Evolutionary conservation across 2,113 vertebrate species (phyloP).

Genomic region (Leiothrix lutea): DNA sequence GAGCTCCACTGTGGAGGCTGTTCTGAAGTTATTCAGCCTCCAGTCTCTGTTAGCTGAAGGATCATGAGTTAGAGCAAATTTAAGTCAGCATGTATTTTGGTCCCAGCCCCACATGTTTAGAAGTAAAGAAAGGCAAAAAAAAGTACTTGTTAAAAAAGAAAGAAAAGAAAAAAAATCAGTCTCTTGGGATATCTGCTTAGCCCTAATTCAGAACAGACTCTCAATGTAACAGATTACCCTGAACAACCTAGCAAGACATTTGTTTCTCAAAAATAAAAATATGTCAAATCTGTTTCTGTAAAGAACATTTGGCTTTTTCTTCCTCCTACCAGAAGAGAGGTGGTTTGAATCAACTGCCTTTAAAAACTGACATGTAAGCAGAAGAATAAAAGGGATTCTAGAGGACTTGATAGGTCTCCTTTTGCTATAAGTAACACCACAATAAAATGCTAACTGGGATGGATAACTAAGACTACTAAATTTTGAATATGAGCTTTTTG

Average conservation of each 20-base stretch:
- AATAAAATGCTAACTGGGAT: background rate
- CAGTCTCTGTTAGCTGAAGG: background rate
- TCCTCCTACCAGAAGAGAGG: background rate
- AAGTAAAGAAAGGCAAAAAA: background rate
- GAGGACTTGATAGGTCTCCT: background rate
- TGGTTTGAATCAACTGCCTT: background rate
- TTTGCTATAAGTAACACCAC: background rate
- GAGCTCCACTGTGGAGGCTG: background rate
- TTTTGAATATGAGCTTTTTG: background rate
- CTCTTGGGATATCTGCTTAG: background rate
- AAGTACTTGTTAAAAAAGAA: background rate
- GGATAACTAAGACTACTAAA: background rate
- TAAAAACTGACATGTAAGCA: background rate
- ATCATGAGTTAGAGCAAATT: background rate
- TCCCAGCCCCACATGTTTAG: background rate
- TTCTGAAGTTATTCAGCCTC: background rate
- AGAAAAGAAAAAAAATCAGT: background rate
- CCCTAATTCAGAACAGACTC: slow-evolving; percentile 6
- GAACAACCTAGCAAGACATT: background rate
- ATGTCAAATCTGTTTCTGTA: background rate
- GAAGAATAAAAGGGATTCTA: background rate
- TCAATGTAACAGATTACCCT: background rate
- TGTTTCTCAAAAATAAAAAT: background rate
- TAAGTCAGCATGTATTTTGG: background rate
- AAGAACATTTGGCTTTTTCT: background rate